A percentile compares a stretch with the other conserved stretches of the same genome.
phyloP scores from a whole-genome alignment of 2,797 vertebrate species.

The Forpus xanthops region DNA sequence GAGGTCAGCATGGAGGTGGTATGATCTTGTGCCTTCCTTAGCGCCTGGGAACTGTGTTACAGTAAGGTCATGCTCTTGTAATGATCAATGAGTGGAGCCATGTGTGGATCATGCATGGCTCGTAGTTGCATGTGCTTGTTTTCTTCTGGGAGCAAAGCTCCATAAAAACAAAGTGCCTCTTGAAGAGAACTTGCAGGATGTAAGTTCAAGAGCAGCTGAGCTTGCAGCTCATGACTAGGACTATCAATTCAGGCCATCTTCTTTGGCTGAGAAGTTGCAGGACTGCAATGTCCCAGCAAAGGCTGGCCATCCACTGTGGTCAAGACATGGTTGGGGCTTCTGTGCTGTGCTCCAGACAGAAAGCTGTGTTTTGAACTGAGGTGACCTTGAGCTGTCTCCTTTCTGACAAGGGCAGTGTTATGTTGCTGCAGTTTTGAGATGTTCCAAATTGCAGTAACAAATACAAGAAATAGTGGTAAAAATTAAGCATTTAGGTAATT shows the following conservation, averaged over 20 bases:
- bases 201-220: background rate
- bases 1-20: rapidly evolving
- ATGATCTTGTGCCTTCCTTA: background rate
- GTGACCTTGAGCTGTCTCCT: background rate
- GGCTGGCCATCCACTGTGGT: background rate
- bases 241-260: background rate
- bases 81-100: background rate
- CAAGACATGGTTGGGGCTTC: background rate
- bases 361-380: background rate
- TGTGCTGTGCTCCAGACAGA: background rate
- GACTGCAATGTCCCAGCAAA: background rate
- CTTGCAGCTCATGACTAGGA: background rate
- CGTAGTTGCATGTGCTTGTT: background rate
- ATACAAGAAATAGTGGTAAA: slow-evolving; percentile 10
- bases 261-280: background rate
- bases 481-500: slow-evolving; percentile 54
- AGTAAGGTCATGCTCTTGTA: background rate
- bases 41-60: background rate
- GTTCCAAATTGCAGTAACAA: background rate
- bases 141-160: background rate
- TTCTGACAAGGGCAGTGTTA: background rate
- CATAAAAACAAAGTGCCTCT: background rate
- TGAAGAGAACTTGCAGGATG: background rate
- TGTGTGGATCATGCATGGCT: background rate
- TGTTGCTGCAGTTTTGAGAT: background rate